Evolutionary conservation across 2,888 invertebrate species (phyloP), one percentile per base, ranked within the genome.

Genomic region (Agonopterix alstromeriana): DNA sequence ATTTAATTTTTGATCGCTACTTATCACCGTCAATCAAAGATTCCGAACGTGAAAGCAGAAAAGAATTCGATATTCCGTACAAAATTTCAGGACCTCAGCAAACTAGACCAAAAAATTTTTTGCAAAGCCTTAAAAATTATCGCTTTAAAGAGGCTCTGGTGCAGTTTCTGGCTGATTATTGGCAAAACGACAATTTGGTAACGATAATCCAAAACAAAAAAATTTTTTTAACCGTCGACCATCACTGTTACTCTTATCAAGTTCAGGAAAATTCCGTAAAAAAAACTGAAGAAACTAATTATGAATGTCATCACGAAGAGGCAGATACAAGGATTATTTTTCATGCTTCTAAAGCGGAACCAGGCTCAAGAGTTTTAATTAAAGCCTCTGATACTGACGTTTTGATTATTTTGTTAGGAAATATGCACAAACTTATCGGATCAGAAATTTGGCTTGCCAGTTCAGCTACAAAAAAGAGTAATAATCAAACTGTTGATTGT

Each of bases 11-110:
- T 55, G 70, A 72, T 52, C 56, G 62, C 9, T 69, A 71, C 53
- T 57, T 63, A 44, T 48, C 58, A 42, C 69, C 72, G 8, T 71
- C 68, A 17, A 70, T 71, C 44, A 75, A 73, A 54, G 54, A 57
- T 52, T 52, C 45, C 41, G 71, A 73, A 57, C 58, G 55, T 41
- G 11, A 44, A 36, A 52, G 46, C 35, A 27, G 54, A 46, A 45
- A 49, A 42, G 63, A 55, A 43, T 51, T 54, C 14, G 57, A 61
- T 51, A 57, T 60, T 53, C 57, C 58, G 7, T 70, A 59, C 45
- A 56, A 47, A 43, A 73, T 70, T 55, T 42, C 53, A 7, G 65
- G 67, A 51, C 63, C 65, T 54, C 54, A 70, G 63, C 53, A 57
- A 48, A 40, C n/a, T 1, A 47, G 50, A 43, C 48, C 50, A 1